Base-by-base conservation (phyloP, 2,888 invertebrate genomes). In the Drosophila tanythrix region DNA sequence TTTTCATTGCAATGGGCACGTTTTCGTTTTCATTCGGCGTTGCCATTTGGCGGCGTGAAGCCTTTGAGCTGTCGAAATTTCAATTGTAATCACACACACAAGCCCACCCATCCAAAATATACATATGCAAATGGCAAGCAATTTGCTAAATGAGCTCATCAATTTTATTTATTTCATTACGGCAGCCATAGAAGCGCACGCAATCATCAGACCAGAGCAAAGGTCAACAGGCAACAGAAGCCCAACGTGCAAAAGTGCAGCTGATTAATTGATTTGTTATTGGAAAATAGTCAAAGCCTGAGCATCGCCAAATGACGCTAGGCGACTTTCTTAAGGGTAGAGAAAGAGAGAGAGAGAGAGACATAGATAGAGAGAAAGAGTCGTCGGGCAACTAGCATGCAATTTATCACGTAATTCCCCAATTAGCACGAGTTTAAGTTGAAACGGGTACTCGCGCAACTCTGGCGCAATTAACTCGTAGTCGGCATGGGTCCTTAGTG, bases 391-490 rank as follows among this genome's bases (percentile, higher is more conserved):
- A 43, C 35, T 58, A 64, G 46, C 52, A 31, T 61, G 70, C 61
- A 71, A 82, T 80, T 88, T 83, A 79, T 83, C 81, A 82, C 59
- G 74, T 67, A 74, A 60, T 83, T 73, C 60, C 50, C 67, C 89
- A 84, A 84, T 84, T 89, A 84, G 78, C 71, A 60, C 56, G 61
- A 59, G 69, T 66, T 87, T 55, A 81, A 81, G 60, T 74, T 67
- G 66, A 64, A 71, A n/a, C 60, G 36, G n/a, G 58, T 51, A 27
- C 25, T 74, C 58, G 74, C 66, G 66, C 74, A 35, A 67, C 36
- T 67, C 67, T 35, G 40, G 36, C 57, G 52, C 71, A 75, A 79
- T 88, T 82, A 80, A 83, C 57, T 58, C 18, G 56, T 31, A 35
- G 33, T 38, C 64, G 50, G 60, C 40, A 51, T 25, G 43, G 68